Conservation (phyloP, 2,888 invertebrate species). For the Drosophila anomelani region DNA sequence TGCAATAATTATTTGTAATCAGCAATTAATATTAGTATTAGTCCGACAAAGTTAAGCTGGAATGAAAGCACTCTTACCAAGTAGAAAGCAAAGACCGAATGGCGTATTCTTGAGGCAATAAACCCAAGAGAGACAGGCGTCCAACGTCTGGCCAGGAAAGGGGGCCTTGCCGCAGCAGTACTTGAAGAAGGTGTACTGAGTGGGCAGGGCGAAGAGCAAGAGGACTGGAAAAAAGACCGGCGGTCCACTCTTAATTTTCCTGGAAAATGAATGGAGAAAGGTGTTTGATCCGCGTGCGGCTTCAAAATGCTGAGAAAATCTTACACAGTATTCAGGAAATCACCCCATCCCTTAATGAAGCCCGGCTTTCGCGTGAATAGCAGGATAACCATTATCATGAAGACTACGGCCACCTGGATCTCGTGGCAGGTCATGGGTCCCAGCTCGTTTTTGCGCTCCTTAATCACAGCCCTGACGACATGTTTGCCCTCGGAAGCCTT, state of each 20-base stretch:
- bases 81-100: conserved; percentile 93
- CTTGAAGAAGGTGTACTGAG: conserved; percentile 89
- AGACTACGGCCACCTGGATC: conserved; percentile 88
- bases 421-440: conserved; percentile 93
- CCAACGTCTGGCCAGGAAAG: conserved; percentile 84
- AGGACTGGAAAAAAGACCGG: conserved; percentile 88
- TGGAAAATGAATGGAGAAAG: conserved; percentile 15
- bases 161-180: conserved; percentile 86
- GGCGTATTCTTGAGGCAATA: conserved; percentile 92
- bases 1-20: too few relatives aligned
- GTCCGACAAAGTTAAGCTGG: neutral
- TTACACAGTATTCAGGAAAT: conserved; percentile 77
- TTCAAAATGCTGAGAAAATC: neutral
- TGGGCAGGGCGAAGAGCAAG: conserved; percentile 93
- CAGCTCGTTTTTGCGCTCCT: conserved; percentile 86
- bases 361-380: conserved; percentile 95
- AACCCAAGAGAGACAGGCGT: conserved; percentile 90
- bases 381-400: conserved; percentile 90
- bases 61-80: conserved; percentile 86
- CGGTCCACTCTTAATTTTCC: conserved; percentile 84
- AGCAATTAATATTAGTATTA: neutral
- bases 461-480: conserved; percentile 86
- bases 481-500: conserved; percentile 86
- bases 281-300: neutral
- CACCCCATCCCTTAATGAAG: conserved; percentile 93